Evolutionary conservation across 2,888 invertebrate species (phyloP).

Genomic region (Buathra laborator): DNA sequence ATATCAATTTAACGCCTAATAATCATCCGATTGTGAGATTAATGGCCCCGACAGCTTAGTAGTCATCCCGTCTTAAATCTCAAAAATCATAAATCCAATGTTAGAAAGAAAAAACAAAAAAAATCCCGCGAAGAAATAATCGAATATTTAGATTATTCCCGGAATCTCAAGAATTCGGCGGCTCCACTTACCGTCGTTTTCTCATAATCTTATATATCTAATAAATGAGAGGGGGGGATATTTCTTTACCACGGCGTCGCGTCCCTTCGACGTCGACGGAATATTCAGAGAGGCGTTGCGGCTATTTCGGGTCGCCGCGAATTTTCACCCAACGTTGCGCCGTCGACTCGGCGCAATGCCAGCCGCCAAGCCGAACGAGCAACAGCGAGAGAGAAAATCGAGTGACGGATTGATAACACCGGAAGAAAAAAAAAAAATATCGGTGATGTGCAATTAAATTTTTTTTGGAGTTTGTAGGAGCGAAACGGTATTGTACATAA

Average conservation of each 20-base stretch:
- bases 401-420: constrained; percentile 27
- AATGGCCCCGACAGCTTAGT: no score
- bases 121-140: no score
- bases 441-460: neutral
- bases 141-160: no score
- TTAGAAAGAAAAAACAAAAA: no score
- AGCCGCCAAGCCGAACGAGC: constrained; percentile 37
- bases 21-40: no score
- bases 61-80: no score
- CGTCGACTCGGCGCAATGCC: constrained; percentile 63
- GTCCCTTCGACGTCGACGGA: constrained; percentile 12
- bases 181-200: neutral
- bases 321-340: constrained; percentile 48
- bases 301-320: constrained; percentile 62
- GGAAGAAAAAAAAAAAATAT: neutral
- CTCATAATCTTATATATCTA: neutral
- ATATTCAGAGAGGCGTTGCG: constrained; percentile 42
- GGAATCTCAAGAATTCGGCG: no score
- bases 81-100: no score
- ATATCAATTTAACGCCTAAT: no score
- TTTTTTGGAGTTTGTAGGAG: neutral
- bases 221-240: neutral
- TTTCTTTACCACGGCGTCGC: constrained; percentile 9
- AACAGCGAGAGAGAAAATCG: constrained; percentile 15
- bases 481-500: neutral